Evolutionary conservation across 2,113 vertebrate genomes (phyloP).

Genomic region (Pterocles burchelli): DNA sequence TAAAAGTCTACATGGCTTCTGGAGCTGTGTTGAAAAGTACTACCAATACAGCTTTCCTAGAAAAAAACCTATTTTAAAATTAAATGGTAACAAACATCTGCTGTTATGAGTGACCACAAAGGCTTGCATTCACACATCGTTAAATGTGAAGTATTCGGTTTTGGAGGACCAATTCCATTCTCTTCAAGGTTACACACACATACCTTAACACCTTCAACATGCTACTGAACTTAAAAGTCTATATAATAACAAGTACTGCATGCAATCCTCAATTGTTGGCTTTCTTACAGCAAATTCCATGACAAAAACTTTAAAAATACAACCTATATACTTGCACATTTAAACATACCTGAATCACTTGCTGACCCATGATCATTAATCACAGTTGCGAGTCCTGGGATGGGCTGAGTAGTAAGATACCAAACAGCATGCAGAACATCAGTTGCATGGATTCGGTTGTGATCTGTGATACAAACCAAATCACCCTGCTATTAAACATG

Average conservation of each 20-base stretch:
- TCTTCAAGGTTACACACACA: not conserved
- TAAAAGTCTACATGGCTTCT: not conserved
- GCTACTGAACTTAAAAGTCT: not conserved
- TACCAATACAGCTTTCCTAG: not conserved
- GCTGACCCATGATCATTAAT: constrained; percentile 86
- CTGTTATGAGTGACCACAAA: not conserved
- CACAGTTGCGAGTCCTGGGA: constrained; percentile 89
- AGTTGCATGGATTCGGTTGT: constrained; percentile 96
- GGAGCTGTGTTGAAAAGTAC: not conserved
- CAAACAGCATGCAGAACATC: constrained; percentile 98
- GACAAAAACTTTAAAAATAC: not conserved
- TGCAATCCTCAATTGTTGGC: rapidly evolving
- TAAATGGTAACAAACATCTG: not conserved
- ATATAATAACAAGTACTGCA: not conserved
- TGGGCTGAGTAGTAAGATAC: constrained; percentile 94
- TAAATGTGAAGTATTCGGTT: not conserved
- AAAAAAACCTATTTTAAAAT: not conserved
- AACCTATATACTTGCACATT: not conserved
- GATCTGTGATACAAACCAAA: constrained; percentile 81
- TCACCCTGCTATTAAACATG: not conserved
- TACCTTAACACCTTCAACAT: not conserved
- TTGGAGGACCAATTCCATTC: not conserved
- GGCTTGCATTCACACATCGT: not conserved
- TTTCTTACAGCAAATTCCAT: not conserved
- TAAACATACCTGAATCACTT: constrained; percentile 87